Percentiles rank a stretch among this genome's conserved stretches.
These are phyloP conservation scores for Aelia acuminata DNA, from an alignment of 2,888 invertebrate genomes.

Conservation along the genomic window DNA sequence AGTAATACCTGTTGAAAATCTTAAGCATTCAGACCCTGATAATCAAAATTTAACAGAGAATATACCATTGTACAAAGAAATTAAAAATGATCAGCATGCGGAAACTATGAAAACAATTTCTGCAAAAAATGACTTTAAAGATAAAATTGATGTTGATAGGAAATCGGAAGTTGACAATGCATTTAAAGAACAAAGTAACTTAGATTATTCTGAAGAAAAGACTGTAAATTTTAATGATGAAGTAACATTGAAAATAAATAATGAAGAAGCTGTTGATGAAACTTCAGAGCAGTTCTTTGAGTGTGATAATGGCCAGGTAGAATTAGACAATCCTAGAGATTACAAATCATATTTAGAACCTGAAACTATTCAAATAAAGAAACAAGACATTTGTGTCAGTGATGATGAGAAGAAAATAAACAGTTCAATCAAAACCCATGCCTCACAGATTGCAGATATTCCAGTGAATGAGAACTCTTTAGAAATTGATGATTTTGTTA, in stretches of 20 bases:
- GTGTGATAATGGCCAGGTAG: background rate
- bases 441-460: background rate
- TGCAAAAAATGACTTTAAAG: background rate
- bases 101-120: background rate
- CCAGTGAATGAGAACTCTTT: background rate
- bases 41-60: background rate
- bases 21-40: background rate
- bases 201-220: background rate
- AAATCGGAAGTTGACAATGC: background rate
- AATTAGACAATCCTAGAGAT: background rate
- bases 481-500: background rate
- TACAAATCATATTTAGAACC: background rate
- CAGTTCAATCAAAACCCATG: background rate
- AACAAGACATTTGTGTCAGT: background rate
- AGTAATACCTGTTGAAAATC: background rate
- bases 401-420: background rate
- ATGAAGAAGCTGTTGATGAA: background rate
- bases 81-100: background rate
- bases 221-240: background rate
- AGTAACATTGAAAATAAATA: background rate
- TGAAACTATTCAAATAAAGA: background rate
- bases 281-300: background rate
- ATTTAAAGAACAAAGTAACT: background rate
- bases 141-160: background rate
- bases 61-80: background rate